Conservation (phyloP, 2,113 vertebrate species). For the Rhodinocichla rosea region DNA sequence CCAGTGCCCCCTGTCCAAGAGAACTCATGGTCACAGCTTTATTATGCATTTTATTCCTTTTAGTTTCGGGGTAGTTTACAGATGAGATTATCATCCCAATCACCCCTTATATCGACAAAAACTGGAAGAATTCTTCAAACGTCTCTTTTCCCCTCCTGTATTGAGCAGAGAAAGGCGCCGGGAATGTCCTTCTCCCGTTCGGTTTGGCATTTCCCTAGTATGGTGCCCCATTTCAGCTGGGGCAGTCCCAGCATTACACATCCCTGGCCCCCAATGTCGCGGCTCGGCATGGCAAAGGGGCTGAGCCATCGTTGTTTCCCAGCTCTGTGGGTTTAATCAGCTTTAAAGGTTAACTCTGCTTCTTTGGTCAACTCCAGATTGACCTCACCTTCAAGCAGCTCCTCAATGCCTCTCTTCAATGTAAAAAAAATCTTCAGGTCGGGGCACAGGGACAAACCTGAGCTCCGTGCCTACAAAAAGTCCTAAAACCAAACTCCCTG, state of each 20-base stretch:
- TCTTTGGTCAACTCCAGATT: background rate
- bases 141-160: rapidly evolving
- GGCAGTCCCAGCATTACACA: background rate
- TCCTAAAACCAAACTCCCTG: rapidly evolving
- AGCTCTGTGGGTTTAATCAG: background rate
- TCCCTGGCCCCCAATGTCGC: background rate
- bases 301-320: background rate
- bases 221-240: background rate
- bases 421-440: background rate
- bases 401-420: background rate
- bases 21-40: background rate
- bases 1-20: background rate
- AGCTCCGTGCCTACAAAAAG: background rate
- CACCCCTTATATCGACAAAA: background rate
- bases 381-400: background rate
- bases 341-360: background rate
- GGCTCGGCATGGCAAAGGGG: too few relatives aligned
- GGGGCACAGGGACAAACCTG: background rate
- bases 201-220: background rate
- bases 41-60: background rate
- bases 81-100: background rate
- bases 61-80: background rate
- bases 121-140: background rate
- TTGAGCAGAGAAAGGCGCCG: background rate
- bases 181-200: background rate